Evolutionary conservation across 2,113 vertebrate species (phyloP).

Genomic region (Perca schrenkii): DNA sequence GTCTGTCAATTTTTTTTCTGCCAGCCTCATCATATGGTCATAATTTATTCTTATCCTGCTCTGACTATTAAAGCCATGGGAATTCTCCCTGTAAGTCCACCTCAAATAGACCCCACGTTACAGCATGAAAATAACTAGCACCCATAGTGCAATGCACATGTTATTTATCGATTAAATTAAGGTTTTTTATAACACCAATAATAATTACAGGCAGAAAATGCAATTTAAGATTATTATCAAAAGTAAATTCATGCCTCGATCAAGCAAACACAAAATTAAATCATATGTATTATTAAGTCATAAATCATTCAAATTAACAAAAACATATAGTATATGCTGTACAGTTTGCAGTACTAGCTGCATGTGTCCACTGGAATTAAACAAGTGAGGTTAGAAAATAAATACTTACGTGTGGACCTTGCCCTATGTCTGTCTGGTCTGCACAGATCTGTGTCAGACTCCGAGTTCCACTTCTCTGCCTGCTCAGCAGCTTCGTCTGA

Average conservation of each 20-base stretch:
- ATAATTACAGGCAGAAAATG: background rate
- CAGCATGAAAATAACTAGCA: constrained; percentile 62
- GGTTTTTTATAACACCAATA: background rate
- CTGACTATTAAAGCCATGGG: constrained; percentile 69
- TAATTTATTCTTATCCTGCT: constrained; percentile 81
- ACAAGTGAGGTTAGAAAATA: constrained; percentile 40
- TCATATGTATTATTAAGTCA: background rate
- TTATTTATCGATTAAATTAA: constrained; percentile 17
- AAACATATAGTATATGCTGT: background rate
- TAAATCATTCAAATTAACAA: background rate
- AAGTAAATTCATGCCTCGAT: background rate
- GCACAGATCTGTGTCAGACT: constrained; percentile 87
- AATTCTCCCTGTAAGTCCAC: constrained; percentile 67
- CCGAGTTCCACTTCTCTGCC: constrained; percentile 86
- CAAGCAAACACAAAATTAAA: background rate
- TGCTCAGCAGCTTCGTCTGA: constrained; percentile 87
- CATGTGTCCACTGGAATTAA: constrained; percentile 7
- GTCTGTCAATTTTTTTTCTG: constrained; percentile 92
- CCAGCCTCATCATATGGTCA: constrained; percentile 86
- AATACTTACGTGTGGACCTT: constrained; percentile 93
- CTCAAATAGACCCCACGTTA: constrained; percentile 61
- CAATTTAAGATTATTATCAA: background rate
- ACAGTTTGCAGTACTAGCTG: constrained; percentile 12
- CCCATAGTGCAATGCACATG: constrained; percentile 25
- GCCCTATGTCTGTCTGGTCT: constrained; percentile 90